phyloP scores from a whole-genome alignment of 2,797 vertebrate species.

The Glossophaga mutica region DNA sequence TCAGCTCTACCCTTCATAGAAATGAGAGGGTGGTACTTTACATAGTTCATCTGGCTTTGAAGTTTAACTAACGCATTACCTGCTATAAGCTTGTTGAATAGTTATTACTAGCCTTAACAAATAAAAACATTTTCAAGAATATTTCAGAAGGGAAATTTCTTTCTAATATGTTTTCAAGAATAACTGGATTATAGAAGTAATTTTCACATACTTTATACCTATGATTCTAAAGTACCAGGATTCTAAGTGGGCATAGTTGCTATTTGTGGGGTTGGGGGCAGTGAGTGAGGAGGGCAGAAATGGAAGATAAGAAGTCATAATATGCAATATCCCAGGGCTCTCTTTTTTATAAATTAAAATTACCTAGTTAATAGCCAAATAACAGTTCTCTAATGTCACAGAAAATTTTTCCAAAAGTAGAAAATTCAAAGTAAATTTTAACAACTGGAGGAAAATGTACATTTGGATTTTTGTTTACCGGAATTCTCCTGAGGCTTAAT shows the following conservation, averaged over 20 bases:
- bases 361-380: background rate
- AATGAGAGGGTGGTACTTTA: background rate
- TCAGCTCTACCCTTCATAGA: background rate
- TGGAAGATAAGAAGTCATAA: background rate
- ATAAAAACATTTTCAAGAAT: background rate
- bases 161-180: background rate
- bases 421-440: background rate
- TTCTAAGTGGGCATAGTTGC: background rate
- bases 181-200: background rate
- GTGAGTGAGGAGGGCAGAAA: background rate
- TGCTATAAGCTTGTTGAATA: background rate
- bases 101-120: background rate
- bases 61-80: background rate
- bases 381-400: background rate
- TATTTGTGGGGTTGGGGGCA: background rate
- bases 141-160: background rate
- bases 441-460: background rate
- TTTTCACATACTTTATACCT: background rate
- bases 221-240: background rate
- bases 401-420: background rate
- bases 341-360: background rate
- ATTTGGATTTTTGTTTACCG: background rate
- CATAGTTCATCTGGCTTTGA: background rate
- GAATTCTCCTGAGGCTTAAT: background rate
- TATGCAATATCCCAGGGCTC: background rate